phyloP scores from a whole-genome alignment of 2,113 vertebrate genomes.

The Microcebus lehilahytsara region DNA sequence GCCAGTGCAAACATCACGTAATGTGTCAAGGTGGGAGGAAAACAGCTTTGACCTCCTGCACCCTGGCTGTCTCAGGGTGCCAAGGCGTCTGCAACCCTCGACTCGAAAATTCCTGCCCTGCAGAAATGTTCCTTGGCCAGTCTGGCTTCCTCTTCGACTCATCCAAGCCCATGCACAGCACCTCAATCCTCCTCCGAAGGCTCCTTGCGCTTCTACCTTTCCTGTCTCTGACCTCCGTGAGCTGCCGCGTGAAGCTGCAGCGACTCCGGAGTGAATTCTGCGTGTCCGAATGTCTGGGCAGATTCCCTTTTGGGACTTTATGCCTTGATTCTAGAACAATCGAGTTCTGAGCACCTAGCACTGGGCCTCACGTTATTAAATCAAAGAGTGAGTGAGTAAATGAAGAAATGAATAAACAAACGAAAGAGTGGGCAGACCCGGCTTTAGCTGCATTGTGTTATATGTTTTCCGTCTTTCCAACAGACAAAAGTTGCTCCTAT shows the following conservation, averaged over 20 bases:
- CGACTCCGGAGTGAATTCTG: accelerated
- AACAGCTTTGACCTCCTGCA: accelerated
- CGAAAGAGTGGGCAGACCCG: no score
- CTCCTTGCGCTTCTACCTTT: neutral
- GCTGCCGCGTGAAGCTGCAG: no score
- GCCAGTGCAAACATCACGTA: accelerated
- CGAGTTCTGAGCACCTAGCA: neutral
- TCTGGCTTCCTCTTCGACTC: neutral
- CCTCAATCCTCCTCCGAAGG: accelerated
- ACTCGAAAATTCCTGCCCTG: neutral
- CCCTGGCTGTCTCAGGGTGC: neutral
- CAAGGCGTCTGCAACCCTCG: neutral
- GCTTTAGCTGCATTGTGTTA: accelerated
- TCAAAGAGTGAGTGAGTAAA: neutral
- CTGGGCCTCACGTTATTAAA: neutral
- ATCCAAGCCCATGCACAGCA: accelerated
- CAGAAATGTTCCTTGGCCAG: neutral
- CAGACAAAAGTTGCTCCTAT: neutral
- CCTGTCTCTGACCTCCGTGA: neutral
- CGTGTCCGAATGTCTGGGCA: neutral
- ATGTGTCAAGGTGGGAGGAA: accelerated
- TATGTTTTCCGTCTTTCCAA: neutral
- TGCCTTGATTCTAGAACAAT: no score
- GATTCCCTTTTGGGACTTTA: no score
- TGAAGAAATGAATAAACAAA: neutral